Percentiles rank a stretch among this genome's conserved stretches.
phyloP scores from a whole-genome alignment of 2,888 invertebrate genomes.

The Eupithecia pulchellata region DNA sequence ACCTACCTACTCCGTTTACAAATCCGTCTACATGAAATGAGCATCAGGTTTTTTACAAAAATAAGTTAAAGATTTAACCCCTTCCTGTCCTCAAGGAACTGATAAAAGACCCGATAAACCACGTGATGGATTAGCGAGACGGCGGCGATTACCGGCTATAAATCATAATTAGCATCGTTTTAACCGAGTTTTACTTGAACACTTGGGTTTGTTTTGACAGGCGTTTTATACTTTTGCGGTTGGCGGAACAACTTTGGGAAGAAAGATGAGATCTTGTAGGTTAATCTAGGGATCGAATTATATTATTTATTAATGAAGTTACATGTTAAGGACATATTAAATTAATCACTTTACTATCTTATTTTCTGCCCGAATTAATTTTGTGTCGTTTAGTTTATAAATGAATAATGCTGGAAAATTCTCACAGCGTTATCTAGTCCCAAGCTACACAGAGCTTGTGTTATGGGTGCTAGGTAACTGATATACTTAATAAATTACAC shows the following conservation, averaged over 20 bases:
- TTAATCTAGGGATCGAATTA: too few relatives aligned
- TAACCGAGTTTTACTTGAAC: slow-evolving; percentile 46
- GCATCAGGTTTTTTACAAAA: not conserved
- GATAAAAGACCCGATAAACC: slow-evolving; percentile 36
- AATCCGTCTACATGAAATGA: not conserved
- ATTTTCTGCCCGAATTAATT: too few relatives aligned
- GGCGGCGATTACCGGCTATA: slow-evolving; percentile 55
- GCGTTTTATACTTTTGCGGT: slow-evolving; percentile 17
- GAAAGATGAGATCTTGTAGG: not conserved
- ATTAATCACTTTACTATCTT: too few relatives aligned
- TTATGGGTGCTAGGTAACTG: too few relatives aligned
- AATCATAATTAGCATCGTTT: slow-evolving; percentile 58
- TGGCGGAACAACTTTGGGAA: not conserved
- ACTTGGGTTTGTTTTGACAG: slow-evolving; percentile 31
- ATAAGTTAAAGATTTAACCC: not conserved
- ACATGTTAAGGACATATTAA: too few relatives aligned
- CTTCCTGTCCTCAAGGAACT: not conserved
- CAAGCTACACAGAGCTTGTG: too few relatives aligned
- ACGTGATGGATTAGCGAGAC: slow-evolving; percentile 53
- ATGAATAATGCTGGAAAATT: too few relatives aligned
- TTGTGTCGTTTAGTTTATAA: too few relatives aligned
- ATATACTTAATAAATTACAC: too few relatives aligned
- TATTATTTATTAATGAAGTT: too few relatives aligned
- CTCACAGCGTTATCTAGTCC: too few relatives aligned
- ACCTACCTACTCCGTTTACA: not conserved